Evolutionary conservation across 2,888 invertebrate species (phyloP).

Genomic region (Noctua janthe): DNA sequence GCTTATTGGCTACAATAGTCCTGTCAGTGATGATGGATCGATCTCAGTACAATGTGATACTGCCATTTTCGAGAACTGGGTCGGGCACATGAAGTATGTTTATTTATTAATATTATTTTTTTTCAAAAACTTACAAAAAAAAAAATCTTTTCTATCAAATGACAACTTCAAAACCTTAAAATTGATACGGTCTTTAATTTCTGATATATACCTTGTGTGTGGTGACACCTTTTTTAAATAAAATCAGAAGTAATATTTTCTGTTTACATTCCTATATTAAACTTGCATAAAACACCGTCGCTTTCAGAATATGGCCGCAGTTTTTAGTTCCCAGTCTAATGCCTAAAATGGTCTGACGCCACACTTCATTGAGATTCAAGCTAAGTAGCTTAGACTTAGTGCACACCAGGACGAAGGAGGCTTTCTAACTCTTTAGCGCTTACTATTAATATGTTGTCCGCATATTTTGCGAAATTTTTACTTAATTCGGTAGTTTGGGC

Average conservation of each 20-base stretch:
- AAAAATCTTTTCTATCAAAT: too few relatives aligned
- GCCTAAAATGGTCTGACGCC: constrained; percentile 61
- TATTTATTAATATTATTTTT: too few relatives aligned
- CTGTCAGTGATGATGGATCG: too few relatives aligned
- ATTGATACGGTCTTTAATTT: too few relatives aligned
- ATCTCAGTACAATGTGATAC: too few relatives aligned
- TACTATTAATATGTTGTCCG: constrained; percentile 8
- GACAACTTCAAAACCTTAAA: too few relatives aligned
- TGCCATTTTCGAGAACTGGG: too few relatives aligned
- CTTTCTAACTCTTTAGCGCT: constrained; percentile 21
- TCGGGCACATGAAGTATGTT: too few relatives aligned
- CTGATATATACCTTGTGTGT: too few relatives aligned
- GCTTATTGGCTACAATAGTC: too few relatives aligned
- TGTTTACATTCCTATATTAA: background rate
- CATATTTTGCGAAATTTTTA: background rate
- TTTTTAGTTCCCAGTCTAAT: constrained; percentile 45
- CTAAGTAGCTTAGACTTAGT: constrained; percentile 42
- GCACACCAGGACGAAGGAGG: constrained; percentile 2
- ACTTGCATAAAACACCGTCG: background rate
- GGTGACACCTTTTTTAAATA: background rate
- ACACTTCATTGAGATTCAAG: constrained; percentile 54
- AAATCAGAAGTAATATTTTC: background rate
- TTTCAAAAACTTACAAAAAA: too few relatives aligned
- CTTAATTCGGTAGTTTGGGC: constrained; percentile 7
- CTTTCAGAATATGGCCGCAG: constrained; percentile 31